These are phyloP conservation scores for Ectemnius lituratus DNA, from an alignment of 2,888 invertebrate species.

Conservation along the genomic window DNA sequence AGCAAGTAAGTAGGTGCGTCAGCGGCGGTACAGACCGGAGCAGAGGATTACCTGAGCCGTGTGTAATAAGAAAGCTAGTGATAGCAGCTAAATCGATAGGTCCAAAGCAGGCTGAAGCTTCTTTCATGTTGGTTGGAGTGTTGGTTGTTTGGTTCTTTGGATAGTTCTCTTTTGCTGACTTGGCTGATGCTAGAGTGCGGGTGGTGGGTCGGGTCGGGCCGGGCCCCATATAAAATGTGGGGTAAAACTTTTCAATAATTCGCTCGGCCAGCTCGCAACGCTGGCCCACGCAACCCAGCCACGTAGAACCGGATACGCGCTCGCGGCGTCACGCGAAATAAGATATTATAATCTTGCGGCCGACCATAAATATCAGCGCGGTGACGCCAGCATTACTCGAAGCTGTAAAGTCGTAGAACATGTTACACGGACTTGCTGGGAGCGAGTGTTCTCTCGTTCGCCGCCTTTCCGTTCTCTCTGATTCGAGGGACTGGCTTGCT, in stretches of 20 bases:
- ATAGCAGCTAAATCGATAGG: slow-evolving; percentile 39
- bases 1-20: background rate
- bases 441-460: slow-evolving; percentile 12
- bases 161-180: no score
- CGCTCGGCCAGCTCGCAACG: slow-evolving; percentile 28
- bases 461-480: slow-evolving; percentile 10
- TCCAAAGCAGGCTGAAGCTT: background rate
- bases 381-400: slow-evolving; percentile 69
- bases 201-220: background rate
- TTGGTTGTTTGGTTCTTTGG: no score
- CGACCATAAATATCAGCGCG: slow-evolving; percentile 71
- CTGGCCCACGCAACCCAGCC: slow-evolving; percentile 54
- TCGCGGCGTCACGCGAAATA: slow-evolving; percentile 65
- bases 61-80: slow-evolving; percentile 70
- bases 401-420: slow-evolving; percentile 72
- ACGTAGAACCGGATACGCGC: slow-evolving; percentile 67
- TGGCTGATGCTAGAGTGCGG: no score
- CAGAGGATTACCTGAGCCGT: slow-evolving; percentile 30
- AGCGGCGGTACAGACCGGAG: background rate
- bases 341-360: slow-evolving; percentile 74
- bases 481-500: slow-evolving; percentile 1
- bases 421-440: slow-evolving; percentile 62
- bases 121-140: no score
- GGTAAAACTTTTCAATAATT: slow-evolving; percentile 61
- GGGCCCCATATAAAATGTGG: slow-evolving; percentile 54